Percentiles rank a stretch among this genome's conserved stretches.
phyloP scores from a whole-genome alignment of 2,113 vertebrate genomes.

The Corapipo altera region DNA sequence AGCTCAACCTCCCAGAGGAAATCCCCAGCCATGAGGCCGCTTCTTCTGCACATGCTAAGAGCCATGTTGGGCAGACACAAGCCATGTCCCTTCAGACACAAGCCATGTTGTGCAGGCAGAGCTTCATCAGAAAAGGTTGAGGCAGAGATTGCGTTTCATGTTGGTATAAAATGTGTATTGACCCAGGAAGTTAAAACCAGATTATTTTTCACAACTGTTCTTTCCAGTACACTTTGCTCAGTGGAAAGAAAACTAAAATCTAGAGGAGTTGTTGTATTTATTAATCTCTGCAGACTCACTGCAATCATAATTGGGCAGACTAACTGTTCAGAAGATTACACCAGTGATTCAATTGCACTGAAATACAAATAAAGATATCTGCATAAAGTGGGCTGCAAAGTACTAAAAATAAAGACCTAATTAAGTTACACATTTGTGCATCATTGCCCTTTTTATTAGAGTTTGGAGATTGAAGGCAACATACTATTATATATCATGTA shows the following conservation, averaged over 20 bases:
- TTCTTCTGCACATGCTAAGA: neutral
- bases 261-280: neutral
- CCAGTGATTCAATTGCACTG: neutral
- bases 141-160: neutral
- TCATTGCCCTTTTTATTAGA: conserved; percentile 23
- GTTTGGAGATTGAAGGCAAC: conserved; percentile 15
- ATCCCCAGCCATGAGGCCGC: neutral
- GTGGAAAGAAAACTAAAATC: neutral
- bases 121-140: neutral
- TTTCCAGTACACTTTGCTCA: neutral
- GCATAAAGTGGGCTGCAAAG: conserved; percentile 14
- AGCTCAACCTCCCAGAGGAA: rapidly evolving
- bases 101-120: neutral
- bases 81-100: neutral
- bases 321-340: neutral
- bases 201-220: neutral
- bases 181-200: neutral
- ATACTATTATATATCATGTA: conserved; percentile 33
- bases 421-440: conserved; percentile 35
- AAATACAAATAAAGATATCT: neutral
- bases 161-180: neutral
- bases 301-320: neutral
- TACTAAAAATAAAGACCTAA: conserved; percentile 44
- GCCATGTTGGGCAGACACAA: neutral
- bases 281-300: neutral